phyloP scores from a whole-genome alignment of 1,140 invertebrate genomes.

The Drosophila sp. region DNA sequence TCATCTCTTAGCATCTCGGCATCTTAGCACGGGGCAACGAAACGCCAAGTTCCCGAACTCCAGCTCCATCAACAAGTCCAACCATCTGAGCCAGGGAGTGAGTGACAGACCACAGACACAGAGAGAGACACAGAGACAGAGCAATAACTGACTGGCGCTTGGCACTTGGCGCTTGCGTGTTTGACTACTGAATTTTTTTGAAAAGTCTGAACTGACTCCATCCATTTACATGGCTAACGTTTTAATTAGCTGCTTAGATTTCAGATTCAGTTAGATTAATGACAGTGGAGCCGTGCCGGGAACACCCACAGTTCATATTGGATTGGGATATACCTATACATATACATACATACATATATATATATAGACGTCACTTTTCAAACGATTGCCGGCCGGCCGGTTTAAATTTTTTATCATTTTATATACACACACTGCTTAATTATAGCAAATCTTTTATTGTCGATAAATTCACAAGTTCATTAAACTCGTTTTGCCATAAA shows the following conservation, averaged over 20 bases:
- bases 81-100: constrained; percentile 22
- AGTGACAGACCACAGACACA: constrained; percentile 63
- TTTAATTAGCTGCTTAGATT: constrained; percentile 69
- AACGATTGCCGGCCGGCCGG: constrained; percentile 26
- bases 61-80: constrained; percentile 11
- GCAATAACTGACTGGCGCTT: constrained; percentile 3
- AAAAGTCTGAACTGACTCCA: constrained; percentile 36
- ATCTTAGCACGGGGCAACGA: constrained; percentile 44
- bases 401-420: constrained; percentile 63
- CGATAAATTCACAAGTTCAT: constrained; percentile 75
- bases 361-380: constrained; percentile 32
- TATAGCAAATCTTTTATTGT: constrained; percentile 72
- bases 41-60: constrained; percentile 2
- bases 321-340: not conserved
- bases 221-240: constrained; percentile 70
- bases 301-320: constrained; percentile 60
- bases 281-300: constrained; percentile 32
- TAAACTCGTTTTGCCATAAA: constrained; percentile 55
- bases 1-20: constrained; percentile 9
- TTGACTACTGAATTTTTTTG: constrained; percentile 67
- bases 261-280: constrained; percentile 51
- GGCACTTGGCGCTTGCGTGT: constrained; percentile 59
- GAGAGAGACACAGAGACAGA: not conserved
- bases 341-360: too few relatives aligned
- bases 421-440: constrained; percentile 51